Conservation (phyloP, 2,113 vertebrate genomes). For the Spermophilus dauricus region DNA sequence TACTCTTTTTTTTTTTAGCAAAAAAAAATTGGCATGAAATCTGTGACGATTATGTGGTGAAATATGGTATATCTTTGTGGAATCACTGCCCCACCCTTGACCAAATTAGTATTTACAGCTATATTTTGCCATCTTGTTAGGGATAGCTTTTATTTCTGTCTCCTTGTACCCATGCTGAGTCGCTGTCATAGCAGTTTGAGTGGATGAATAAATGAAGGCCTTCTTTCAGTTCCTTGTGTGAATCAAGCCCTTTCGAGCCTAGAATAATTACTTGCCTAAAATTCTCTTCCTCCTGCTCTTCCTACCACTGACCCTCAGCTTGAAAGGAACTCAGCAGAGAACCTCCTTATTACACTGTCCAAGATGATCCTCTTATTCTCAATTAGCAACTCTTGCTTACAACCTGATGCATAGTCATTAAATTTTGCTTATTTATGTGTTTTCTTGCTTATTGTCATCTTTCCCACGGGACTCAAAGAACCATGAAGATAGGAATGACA, state of each 20-base stretch:
- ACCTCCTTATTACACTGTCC: not conserved
- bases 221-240: not conserved
- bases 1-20: too few species aligned
- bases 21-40: too few species aligned
- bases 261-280: not conserved
- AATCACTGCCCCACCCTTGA: not conserved
- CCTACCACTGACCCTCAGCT: not conserved
- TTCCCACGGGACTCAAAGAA: not conserved
- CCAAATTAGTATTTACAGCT: not conserved
- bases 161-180: not conserved
- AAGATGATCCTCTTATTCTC: not conserved
- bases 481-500: not conserved
- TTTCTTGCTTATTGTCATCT: not conserved
- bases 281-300: not conserved
- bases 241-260: not conserved
- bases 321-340: not conserved
- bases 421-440: constrained; percentile 11
- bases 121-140: not conserved
- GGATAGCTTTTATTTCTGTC: not conserved
- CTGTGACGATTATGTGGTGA: too few species aligned
- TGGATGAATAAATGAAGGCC: not conserved
- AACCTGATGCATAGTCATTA: not conserved
- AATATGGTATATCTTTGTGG: not conserved
- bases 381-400: not conserved
- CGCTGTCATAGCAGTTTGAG: not conserved